Evolutionary conservation across 2,797 vertebrate species (phyloP).

Genomic region (Australoheros facetus): DNA sequence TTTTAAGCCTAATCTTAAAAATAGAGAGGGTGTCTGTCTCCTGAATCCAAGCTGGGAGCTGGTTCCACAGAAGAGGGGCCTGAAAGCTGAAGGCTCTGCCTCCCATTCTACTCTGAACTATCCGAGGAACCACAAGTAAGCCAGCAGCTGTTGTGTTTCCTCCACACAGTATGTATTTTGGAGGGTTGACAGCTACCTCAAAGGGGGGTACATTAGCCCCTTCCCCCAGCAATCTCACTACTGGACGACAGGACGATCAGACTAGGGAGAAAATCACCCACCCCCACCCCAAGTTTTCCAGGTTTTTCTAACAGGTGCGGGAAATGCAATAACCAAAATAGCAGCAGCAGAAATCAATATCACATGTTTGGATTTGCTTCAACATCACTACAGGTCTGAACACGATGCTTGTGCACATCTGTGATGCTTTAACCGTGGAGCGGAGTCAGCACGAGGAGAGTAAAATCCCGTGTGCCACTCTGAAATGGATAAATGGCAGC

Average conservation of each 20-base stretch:
- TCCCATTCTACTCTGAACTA: too few relatives aligned
- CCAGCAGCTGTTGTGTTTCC: background rate
- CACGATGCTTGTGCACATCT: background rate
- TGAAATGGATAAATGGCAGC: background rate
- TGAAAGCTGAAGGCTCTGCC: too few relatives aligned
- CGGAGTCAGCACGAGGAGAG: background rate
- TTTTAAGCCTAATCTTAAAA: too few relatives aligned
- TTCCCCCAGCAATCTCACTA: background rate
- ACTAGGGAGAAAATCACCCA: background rate
- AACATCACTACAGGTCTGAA: background rate
- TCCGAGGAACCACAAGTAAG: too few relatives aligned
- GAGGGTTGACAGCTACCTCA: background rate
- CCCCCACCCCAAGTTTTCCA: background rate
- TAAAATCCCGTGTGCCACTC: background rate
- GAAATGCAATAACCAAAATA: background rate
- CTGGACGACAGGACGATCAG: too few relatives aligned
- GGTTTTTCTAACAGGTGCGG: background rate
- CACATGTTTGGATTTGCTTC: background rate
- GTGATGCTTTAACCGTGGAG: background rate
- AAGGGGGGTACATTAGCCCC: fast-evolving
- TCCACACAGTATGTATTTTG: too few relatives aligned
- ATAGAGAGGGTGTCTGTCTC: too few relatives aligned
- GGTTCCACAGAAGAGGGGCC: too few relatives aligned
- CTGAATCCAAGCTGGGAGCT: too few relatives aligned
- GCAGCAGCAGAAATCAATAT: background rate